These are phyloP conservation scores for Brotula barbata DNA, from an alignment of 2,797 vertebrate species.

Conservation along the genomic window DNA sequence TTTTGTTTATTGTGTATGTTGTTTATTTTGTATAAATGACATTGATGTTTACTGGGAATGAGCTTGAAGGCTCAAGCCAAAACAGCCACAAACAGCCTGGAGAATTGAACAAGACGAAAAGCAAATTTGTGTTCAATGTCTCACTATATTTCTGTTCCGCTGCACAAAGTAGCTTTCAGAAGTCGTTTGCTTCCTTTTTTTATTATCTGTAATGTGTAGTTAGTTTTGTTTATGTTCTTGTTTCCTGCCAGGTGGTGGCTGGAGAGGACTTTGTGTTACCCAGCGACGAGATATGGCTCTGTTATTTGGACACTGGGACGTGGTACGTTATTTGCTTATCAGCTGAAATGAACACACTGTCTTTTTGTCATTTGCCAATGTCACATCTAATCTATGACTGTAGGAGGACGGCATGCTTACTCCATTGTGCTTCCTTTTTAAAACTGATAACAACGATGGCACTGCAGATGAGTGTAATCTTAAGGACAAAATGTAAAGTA, in stretches of 20 bases:
- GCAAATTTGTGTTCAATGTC: no score
- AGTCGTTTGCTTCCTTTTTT: no score
- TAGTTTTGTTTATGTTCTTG: no score
- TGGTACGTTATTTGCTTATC: constrained; percentile 80
- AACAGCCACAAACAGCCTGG: no score
- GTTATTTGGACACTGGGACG: constrained; percentile 86
- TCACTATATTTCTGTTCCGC: no score
- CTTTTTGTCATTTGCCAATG: constrained; percentile 1
- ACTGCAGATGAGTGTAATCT: background rate
- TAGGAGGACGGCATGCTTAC: background rate
- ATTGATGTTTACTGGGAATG: no score
- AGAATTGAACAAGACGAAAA: no score
- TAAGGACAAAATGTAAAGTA: background rate
- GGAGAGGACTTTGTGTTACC: constrained; percentile 88
- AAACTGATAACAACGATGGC: background rate
- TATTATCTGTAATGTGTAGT: no score
- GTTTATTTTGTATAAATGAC: no score
- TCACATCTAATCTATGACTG: constrained; percentile 4
- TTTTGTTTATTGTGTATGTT: no score
- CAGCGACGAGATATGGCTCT: constrained; percentile 92
- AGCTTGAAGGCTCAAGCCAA: no score
- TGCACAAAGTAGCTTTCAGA: no score
- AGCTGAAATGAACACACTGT: constrained; percentile 14
- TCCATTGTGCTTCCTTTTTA: background rate
- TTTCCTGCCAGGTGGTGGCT: constrained; percentile 79